These are phyloP conservation scores for Sarcophaga rosellei DNA, from an alignment of 2,888 invertebrate species.

Conservation along the genomic window DNA sequence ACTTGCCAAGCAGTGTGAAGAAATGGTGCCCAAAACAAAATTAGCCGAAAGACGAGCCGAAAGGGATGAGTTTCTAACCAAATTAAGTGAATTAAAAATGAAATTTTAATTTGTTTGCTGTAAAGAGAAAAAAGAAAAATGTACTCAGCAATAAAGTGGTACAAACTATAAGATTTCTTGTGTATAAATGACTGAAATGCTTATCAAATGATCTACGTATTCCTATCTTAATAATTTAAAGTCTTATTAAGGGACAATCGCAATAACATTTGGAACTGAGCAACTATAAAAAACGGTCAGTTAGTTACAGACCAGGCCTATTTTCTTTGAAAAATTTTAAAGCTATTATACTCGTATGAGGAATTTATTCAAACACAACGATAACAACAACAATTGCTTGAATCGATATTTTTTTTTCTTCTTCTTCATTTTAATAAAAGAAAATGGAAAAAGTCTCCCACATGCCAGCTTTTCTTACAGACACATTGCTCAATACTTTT, in stretches of 20 bases:
- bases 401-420: background rate
- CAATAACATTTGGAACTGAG: too few relatives aligned
- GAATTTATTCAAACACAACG: background rate
- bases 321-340: too few relatives aligned
- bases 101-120: constrained; percentile 81
- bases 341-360: too few relatives aligned
- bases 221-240: too few relatives aligned
- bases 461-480: constrained; percentile 50
- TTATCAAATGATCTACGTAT: too few relatives aligned
- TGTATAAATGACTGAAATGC: too few relatives aligned
- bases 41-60: constrained; percentile 87
- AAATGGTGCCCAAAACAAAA: constrained; percentile 87
- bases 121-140: too few relatives aligned
- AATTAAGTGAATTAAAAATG: constrained; percentile 89
- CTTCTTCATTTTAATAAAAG: background rate
- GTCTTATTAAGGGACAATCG: too few relatives aligned
- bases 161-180: too few relatives aligned
- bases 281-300: too few relatives aligned
- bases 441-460: constrained; percentile 42
- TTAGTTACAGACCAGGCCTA: too few relatives aligned
- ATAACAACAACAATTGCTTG: background rate
- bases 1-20: constrained; percentile 88
- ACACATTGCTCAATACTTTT: constrained; percentile 51
- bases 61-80: constrained; percentile 91
- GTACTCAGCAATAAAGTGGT: too few relatives aligned